These are phyloP conservation scores for Dasypus novemcinctus DNA, from an alignment of 2,113 vertebrate species.

Conservation along the genomic window DNA sequence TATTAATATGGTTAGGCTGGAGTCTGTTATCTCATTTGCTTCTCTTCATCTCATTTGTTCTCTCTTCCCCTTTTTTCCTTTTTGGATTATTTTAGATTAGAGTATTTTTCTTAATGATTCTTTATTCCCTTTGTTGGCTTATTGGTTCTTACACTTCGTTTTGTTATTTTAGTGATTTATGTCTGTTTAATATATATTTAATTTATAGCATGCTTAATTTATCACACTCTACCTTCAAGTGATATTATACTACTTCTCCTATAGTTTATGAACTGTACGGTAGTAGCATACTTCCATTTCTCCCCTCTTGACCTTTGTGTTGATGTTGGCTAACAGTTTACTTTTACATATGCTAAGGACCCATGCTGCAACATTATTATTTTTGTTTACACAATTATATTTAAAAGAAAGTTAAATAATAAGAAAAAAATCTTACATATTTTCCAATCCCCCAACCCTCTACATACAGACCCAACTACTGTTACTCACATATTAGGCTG, in stretches of 20 bases:
- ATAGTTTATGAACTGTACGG: neutral
- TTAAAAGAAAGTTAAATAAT: conserved; percentile 16
- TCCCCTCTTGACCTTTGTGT: neutral
- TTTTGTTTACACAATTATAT: neutral
- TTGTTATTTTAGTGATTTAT: neutral
- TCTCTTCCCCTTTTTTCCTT: neutral
- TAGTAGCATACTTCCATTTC: neutral
- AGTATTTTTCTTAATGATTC: neutral
- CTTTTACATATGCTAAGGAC: neutral
- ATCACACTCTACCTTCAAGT: neutral
- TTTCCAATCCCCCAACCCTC: neutral
- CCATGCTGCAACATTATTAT: neutral
- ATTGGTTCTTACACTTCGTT: neutral
- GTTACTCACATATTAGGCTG: neutral
- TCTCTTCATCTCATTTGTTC: neutral
- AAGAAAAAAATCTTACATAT: neutral
- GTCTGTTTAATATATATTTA: neutral
- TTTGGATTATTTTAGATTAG: conserved; percentile 3
- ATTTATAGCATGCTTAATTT: neutral
- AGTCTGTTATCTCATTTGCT: neutral
- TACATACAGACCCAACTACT: neutral
- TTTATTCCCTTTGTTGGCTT: conserved; percentile 32
- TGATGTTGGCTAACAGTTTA: neutral
- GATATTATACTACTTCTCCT: neutral
- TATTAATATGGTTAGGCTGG: neutral